These are phyloP conservation scores for Macrobrachium rosenbergii DNA, from an alignment of 1,140 invertebrate species.

Conservation along the genomic window DNA sequence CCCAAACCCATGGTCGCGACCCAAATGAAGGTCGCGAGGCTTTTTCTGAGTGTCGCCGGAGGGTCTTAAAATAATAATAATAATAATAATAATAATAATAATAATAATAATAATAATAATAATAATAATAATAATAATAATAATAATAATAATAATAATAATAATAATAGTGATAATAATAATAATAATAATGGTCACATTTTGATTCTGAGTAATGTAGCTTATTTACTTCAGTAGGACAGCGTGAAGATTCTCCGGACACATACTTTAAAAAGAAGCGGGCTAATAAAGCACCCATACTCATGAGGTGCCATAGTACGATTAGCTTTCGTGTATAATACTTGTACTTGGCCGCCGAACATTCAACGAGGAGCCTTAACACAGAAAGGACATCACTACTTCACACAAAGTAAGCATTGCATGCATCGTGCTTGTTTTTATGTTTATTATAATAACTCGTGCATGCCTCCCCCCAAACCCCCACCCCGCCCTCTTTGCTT, in stretches of 20 bases:
- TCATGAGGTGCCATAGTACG: neutral
- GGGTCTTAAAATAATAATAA: too few species aligned
- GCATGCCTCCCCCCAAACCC: neutral
- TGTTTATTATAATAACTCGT: neutral
- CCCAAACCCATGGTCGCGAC: too few species aligned
- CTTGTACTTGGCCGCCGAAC: constrained; percentile 15
- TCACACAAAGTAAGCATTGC: constrained; percentile 12
- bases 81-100: too few species aligned
- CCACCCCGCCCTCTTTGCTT: neutral
- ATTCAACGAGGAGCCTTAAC: neutral
- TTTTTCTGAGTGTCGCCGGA: too few species aligned
- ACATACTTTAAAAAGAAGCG: too few species aligned
- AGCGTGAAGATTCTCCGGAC: neutral
- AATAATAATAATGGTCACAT: too few species aligned
- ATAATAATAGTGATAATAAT: too few species aligned
- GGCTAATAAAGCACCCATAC: neutral
- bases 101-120: too few species aligned
- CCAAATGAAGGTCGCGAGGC: too few species aligned
- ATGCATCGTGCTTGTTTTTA: constrained; percentile 38
- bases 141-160: too few species aligned
- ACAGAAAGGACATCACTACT: too few species aligned
- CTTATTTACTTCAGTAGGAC: neutral
- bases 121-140: too few species aligned
- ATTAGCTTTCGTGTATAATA: neutral
- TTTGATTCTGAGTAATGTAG: neutral